Base-by-base conservation (phyloP, 2,113 vertebrate species). In the Pseudorectes ferrugineus region DNA sequence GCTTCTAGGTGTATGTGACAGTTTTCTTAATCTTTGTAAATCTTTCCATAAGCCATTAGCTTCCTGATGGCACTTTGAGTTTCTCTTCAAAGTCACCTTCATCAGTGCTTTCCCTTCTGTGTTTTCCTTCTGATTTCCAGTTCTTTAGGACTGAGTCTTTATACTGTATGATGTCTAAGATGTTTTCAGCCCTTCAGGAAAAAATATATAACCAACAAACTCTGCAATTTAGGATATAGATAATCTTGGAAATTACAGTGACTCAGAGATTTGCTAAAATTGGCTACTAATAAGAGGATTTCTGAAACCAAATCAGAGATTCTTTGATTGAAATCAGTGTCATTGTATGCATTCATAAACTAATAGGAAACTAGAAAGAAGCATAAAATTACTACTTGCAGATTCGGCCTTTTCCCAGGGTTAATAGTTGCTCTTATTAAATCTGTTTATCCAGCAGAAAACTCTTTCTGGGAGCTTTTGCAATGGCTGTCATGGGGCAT, bases 391-490 rank as follows among this genome's bases (percentile, higher is more conserved):
- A 23, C 38, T 79, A 24, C 58, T 91, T 89, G 67, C 40, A 52
- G 48, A 66, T n/a, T 76, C 0, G 0, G 58, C 55, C 38, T 61
- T 78, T 89, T 73, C 54, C 12, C 12, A 45, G 33, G 42, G 62
- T 85, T 94, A 54, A 70, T 26, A 70, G 61, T 92, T 62, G 38
- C 36, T 88, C 71, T 77, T 63, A 86, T 25, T 88, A 84, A 86
- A 88, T 93, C 43, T 91, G 82, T 88, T 93, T 88, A 80, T 82
- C 35, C 71, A 89, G 54, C 63, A 88, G 63, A 96, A 96, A 83
- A 82, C 38, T 43, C 7, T 42, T 89, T 92, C 55, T 5, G 8
- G 26, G 55, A 90, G 28, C 17, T 79, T 89, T 88, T 3, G 5
- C 58, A 88, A 51, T 33, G 54, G 12, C 74, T 66, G 24, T 23